Percentiles rank a stretch among this genome's conserved stretches.
Conservation (phyloP, 2,888 invertebrate genomes). For the Yponomeuta malinellus region DNA sequence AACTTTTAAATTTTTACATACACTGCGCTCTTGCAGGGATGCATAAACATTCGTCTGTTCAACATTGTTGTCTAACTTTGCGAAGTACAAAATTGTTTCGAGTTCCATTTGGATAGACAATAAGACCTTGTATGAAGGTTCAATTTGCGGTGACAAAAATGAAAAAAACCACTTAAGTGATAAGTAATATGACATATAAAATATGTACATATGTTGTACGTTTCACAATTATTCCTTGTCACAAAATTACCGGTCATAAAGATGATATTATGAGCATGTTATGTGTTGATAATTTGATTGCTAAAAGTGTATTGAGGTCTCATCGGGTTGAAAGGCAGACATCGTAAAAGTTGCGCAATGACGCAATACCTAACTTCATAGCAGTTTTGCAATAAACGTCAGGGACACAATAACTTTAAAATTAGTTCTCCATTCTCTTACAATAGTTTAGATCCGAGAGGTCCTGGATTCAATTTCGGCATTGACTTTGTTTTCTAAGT, state of each 20-base stretch:
- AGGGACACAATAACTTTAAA: no score
- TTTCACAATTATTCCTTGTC: neutral
- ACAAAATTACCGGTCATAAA: neutral
- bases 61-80: slow-evolving; percentile 22
- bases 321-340: neutral
- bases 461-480: no score
- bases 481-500: no score
- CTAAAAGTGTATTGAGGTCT: neutral
- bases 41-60: slow-evolving; percentile 31
- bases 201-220: no score
- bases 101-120: neutral
- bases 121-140: neutral
- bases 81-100: slow-evolving; percentile 21
- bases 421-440: no score
- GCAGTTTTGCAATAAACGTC: no score
- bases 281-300: neutral
- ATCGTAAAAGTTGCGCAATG: neutral
- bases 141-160: neutral
- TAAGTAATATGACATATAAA: neutral
- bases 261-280: neutral
- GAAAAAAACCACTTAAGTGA: neutral
- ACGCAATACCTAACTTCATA: neutral
- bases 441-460: no score
- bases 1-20: slow-evolving; percentile 39
- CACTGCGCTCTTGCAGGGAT: slow-evolving; percentile 27